These are phyloP conservation scores for Caenorhabditis sp. DNA, from an alignment of 2,888 invertebrate genomes.

Conservation along the genomic window DNA sequence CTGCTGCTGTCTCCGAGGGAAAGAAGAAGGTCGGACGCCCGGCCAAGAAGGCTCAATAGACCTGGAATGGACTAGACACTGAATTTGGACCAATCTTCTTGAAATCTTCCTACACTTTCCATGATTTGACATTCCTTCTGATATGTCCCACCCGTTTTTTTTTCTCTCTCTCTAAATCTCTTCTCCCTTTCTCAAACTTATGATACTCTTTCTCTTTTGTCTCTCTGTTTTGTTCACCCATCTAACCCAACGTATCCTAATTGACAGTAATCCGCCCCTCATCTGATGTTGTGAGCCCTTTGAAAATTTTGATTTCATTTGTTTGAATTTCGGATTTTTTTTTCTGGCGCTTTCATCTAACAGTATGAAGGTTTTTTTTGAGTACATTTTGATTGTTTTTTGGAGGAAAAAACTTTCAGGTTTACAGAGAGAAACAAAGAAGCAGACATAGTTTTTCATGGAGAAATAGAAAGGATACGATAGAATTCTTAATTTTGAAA, in stretches of 20 bases:
- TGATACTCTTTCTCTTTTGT: background rate
- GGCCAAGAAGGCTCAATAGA: background rate
- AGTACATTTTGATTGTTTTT: no score
- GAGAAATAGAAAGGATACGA: no score
- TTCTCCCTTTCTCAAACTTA: background rate
- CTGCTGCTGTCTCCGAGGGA: background rate
- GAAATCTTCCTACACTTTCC: background rate
- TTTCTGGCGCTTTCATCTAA: no score
- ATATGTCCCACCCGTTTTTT: background rate
- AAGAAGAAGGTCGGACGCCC: slow-evolving; percentile 24
- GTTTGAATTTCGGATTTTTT: no score
- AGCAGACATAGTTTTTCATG: no score
- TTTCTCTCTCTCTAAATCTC: background rate
- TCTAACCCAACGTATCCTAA: background rate
- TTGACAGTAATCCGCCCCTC: no score
- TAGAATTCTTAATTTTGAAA: no score
- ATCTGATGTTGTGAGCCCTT: background rate
- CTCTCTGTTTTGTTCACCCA: background rate
- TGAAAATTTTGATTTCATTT: no score
- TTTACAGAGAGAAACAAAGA: no score
- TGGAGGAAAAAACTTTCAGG: no score
- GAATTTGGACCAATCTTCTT: background rate
- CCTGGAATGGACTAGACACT: background rate
- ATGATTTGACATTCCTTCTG: background rate
- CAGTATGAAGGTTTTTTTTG: no score